Evolutionary conservation across 2,888 invertebrate genomes (phyloP).

Genomic region (Volucella zonaria): DNA sequence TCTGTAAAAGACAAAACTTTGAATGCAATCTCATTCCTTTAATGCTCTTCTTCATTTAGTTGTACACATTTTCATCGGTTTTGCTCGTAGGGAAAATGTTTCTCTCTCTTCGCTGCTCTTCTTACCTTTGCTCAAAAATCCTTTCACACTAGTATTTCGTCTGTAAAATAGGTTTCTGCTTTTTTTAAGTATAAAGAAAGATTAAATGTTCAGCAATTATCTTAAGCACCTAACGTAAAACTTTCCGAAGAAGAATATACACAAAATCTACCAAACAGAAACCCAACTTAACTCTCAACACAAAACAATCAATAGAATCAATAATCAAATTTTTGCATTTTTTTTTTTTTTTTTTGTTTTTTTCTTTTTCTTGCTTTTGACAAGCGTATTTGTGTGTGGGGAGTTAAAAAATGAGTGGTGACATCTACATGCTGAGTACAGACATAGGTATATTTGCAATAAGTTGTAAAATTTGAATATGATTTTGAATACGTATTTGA

Average conservation of each 20-base stretch:
- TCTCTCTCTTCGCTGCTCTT: background rate
- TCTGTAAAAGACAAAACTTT: conserved; percentile 68
- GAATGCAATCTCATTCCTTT: conserved; percentile 26
- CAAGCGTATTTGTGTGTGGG: conserved; percentile 51
- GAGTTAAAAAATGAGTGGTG: conserved; percentile 3
- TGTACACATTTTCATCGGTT: conserved; percentile 57
- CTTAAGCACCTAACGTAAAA: conserved; percentile 29
- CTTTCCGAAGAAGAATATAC: conserved; percentile 43
- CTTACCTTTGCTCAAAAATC: conserved; percentile 45
- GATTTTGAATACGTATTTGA: no score
- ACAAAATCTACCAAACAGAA: conserved; percentile 60
- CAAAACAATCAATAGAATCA: conserved; percentile 72
- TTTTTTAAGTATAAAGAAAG: conserved; percentile 24
- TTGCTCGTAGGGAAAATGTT: conserved; percentile 3
- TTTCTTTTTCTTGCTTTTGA: conserved; percentile 56
- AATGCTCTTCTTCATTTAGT: conserved; percentile 24
- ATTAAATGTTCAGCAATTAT: conserved; percentile 6
- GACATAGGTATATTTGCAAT: background rate
- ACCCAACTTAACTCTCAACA: conserved; percentile 53
- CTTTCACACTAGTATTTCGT: conserved; percentile 44
- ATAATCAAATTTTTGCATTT: conserved; percentile 68
- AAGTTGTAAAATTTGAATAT: background rate
- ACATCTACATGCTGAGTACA: conserved; percentile 34
- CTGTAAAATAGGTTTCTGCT: background rate
- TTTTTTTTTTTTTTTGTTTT: conserved; percentile 59